phyloP scores from a whole-genome alignment of 2,888 invertebrate species.

The Sphaeridia pumilis region DNA sequence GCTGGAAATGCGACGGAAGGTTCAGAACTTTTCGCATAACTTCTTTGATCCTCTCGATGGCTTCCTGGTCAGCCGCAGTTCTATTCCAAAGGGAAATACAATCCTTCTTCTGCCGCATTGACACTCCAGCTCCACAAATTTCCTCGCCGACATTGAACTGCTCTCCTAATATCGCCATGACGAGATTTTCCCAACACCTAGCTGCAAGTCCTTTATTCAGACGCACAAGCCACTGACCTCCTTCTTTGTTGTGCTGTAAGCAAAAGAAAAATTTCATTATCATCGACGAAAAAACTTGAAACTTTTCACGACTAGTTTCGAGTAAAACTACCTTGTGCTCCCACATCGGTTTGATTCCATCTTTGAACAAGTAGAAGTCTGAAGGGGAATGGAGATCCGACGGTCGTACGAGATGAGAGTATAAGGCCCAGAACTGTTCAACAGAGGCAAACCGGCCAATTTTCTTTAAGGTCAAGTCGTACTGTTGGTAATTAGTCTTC shows the following conservation, averaged over 20 bases:
- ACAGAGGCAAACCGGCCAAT: constrained; percentile 81
- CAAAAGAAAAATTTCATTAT: not conserved
- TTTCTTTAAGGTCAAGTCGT: constrained; percentile 71
- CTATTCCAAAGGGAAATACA: constrained; percentile 95
- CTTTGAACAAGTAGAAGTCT: constrained; percentile 93
- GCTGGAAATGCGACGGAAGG: constrained; percentile 77
- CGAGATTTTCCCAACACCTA: constrained; percentile 96
- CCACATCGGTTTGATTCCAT: constrained; percentile 99
- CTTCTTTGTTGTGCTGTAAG: constrained; percentile 59
- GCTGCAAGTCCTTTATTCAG: constrained; percentile 57
- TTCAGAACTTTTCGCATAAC: constrained; percentile 88
- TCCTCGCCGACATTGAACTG: constrained; percentile 98
- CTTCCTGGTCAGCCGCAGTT: constrained; percentile 77
- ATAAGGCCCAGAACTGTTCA: constrained; percentile 96
- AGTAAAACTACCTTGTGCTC: constrained; percentile 47
- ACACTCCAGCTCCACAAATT: constrained; percentile 71
- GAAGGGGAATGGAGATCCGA: constrained; percentile 77
- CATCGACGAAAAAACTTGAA: not conserved
- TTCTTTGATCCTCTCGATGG: constrained; percentile 84
- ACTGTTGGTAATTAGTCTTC: constrained; percentile 48
- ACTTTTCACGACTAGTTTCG: not conserved
- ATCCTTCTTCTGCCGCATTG: constrained; percentile 59
- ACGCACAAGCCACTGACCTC: constrained; percentile 57
- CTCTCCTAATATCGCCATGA: constrained; percentile 96
- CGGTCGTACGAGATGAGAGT: constrained; percentile 81